Evolutionary conservation across 1,140 invertebrate species (phyloP), one percentile per base, ranked within the genome.

Genomic region (Coelopa frigida): DNA sequence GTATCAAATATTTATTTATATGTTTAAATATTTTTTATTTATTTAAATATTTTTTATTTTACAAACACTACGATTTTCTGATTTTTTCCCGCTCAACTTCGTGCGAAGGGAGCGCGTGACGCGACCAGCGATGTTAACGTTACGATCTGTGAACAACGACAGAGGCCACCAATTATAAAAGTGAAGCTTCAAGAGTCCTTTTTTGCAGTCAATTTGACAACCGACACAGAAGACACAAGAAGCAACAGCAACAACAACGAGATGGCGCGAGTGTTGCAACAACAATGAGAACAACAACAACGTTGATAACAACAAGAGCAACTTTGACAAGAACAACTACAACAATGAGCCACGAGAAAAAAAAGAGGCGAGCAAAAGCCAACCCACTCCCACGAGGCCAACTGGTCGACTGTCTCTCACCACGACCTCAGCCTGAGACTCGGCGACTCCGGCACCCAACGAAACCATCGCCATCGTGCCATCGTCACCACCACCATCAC

Each of bases 81-180:
- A 39, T 39, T 21, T 22, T 21, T 22, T 21, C 5, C 8, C 20
- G n/a, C 31, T 29, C 18, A 26, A 18, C 18, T 5, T 10, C 24
- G 21, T 41, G 12, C 10, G 24, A 12, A 14, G 15, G 3, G 29
- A 14, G 14, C n/a, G 10, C 18, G 18, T 41, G 12, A 36, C 31
- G 31, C 44, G 44, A 20, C 31, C 31, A 36, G 11, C 14, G 44
- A 24, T 46, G 44, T 46, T 36, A 46, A 46, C 44, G 32, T 35
- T 33, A 46, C 44, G 35, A 46, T 38, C 35, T 46, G 20, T 37
- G 15, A 26, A 38, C 11, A 46, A 27, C 44, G 24, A 46, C 33
- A 45, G 60, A 61, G 57, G 61, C 62, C 62, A 60, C 62, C 62
- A 65, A 65, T 65, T 65, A 65, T 55, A 57, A 65, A 65, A 65